Conservation (phyloP, 2,888 invertebrate genomes). For the Apodemia zela region DNA sequence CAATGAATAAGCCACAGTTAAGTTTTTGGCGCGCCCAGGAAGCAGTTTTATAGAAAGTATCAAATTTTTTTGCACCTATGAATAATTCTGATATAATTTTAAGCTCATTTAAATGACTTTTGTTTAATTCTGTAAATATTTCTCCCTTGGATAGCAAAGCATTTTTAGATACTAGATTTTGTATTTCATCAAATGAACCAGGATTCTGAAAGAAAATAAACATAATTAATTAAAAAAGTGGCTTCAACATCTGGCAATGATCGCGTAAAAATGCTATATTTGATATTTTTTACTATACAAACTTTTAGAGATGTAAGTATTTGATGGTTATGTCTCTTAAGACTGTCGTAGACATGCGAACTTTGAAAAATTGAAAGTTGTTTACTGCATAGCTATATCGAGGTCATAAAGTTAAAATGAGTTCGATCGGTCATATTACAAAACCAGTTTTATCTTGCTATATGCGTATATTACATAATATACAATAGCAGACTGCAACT, state of each 20-base stretch:
- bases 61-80: conserved; percentile 78
- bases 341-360: no score
- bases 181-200: conserved; percentile 47
- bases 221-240: conserved; percentile 14
- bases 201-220: conserved; percentile 45
- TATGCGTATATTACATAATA: no score
- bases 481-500: no score
- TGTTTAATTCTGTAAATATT: conserved; percentile 63
- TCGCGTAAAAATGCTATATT: no score
- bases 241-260: background rate
- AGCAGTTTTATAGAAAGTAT: conserved; percentile 78
- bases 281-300: no score
- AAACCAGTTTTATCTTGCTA: no score
- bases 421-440: no score
- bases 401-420: no score
- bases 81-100: conserved; percentile 69
- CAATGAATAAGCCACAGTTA: conserved; percentile 83
- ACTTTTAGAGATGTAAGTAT: no score
- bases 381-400: no score
- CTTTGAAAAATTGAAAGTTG: no score
- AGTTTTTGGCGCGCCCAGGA: conserved; percentile 81
- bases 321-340: no score
- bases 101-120: conserved; percentile 52
- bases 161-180: conserved; percentile 44
- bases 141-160: conserved; percentile 55